Conservation (phyloP, 2,113 vertebrate species). For the Daboia siamensis region DNA sequence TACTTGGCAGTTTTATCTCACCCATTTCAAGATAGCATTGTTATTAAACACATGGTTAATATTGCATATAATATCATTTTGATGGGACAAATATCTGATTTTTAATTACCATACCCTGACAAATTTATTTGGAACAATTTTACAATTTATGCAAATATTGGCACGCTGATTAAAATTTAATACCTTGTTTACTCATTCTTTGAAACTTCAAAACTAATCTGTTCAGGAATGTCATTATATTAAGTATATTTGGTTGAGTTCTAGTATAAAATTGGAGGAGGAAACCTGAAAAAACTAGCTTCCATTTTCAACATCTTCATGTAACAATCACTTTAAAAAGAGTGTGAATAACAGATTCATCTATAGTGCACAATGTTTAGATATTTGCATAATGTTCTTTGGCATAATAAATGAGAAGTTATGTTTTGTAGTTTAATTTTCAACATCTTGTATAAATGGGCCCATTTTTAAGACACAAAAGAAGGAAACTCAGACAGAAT, state of each 20-base stretch:
- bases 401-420: neutral
- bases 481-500: neutral
- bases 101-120: conserved; percentile 35
- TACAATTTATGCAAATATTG: conserved; percentile 41
- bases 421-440: neutral
- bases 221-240: neutral
- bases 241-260: neutral
- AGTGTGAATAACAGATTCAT: neutral
- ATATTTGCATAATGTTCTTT: neutral
- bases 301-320: neutral
- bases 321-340: neutral
- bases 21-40: conserved; percentile 43
- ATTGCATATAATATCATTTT: conserved; percentile 51
- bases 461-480: neutral
- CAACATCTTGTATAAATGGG: neutral
- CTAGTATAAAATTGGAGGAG: neutral
- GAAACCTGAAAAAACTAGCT: neutral
- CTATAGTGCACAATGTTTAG: neutral
- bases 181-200: neutral
- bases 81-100: conserved; percentile 49
- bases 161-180: conserved; percentile 27
- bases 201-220: neutral
- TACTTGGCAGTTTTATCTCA: conserved; percentile 48
- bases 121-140: conserved; percentile 33
- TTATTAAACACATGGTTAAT: conserved; percentile 57